Base-by-base conservation (phyloP, 2,888 invertebrate species). In the Tipula unca region DNA sequence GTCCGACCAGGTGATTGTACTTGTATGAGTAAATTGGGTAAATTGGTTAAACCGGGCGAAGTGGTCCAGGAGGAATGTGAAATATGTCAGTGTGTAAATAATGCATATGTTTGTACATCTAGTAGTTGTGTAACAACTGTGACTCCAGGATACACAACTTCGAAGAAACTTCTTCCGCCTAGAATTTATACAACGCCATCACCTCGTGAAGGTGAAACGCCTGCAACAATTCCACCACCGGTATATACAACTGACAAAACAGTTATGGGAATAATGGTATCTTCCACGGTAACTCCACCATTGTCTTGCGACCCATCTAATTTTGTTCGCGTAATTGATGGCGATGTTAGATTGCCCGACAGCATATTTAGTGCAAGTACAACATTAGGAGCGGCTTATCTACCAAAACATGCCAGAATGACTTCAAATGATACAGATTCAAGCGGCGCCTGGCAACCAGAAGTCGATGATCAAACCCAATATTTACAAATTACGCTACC, bases 71-170 rank as follows among this genome's bases (percentile, higher is more conserved):
- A 93, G 88, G 93, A 93, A 0, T 96, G 95, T 88, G 93, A 94
- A 88, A 92, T 93, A 14, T 97, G 97, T 88, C 96, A 96, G 88
- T 97, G 97, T 88, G 91, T 96, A 6, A 93, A 95, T 88, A 96
- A 97, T 90, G 92, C 92, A 29, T 93, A 95, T 86, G 92, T 93
- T 84, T 97, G 97, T 14, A 35, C 86, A 32, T 17, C 85, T n/a
- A 25, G 86, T 3, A 85, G 82, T 6, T 85, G 85, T 14, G 86
- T 86, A 6, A 85, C 85, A 85, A 86, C 69, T 35, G 86, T 82
- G 84, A 39, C 85, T 32, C 86, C 87, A 6, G 86, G 86, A 13
- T 86, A 86, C 82, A 42, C 84, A 29, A 87, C 86, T 13, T 39
- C 29, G 3, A 85, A 42, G 14, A 42, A n/a, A 42, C n/a, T 29